phyloP scores from a whole-genome alignment of 2,888 invertebrate species.

The Branchipolynoe longqiensis region DNA sequence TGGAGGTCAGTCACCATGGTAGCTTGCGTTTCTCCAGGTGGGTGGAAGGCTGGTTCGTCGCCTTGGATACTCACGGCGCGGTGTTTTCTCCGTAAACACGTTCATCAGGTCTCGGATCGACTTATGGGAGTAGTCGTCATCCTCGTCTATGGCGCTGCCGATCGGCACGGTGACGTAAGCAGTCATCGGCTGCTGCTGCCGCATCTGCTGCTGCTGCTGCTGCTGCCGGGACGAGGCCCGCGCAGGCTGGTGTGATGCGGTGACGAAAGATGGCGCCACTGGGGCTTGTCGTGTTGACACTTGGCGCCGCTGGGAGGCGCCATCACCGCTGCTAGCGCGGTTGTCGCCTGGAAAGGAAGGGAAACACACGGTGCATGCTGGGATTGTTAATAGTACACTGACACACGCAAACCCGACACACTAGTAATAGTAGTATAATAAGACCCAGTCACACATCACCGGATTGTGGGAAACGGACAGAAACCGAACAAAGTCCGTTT shows the following conservation, averaged over 20 bases:
- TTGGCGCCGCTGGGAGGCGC: not conserved
- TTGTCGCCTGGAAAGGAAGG: conserved; percentile 33
- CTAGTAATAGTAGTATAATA: no score
- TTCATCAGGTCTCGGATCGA: conserved; percentile 25
- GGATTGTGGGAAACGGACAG: no score
- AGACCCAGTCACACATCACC: not conserved
- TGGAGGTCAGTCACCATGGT: conserved; percentile 33
- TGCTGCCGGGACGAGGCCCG: not conserved
- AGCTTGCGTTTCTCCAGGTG: conserved; percentile 23
- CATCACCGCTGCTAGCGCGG: not conserved
- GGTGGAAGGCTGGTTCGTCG: conserved; percentile 18
- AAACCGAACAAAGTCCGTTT: no score
- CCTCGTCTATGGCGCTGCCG: not conserved
- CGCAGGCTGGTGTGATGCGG: not conserved
- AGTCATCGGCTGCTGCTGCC: not conserved
- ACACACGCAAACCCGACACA: not conserved
- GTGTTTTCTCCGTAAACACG: not conserved
- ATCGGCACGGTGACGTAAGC: not conserved
- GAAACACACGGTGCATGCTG: conserved; percentile 45
- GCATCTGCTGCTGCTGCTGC: not conserved
- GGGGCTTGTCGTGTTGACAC: not conserved
- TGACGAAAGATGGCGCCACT: not conserved
- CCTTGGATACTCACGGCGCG: conserved; percentile 35
- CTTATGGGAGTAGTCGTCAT: conserved; percentile 9
- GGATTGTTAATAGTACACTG: not conserved